These are phyloP conservation scores for Ormyrus labotus DNA, from an alignment of 2,888 invertebrate species.

Conservation along the genomic window DNA sequence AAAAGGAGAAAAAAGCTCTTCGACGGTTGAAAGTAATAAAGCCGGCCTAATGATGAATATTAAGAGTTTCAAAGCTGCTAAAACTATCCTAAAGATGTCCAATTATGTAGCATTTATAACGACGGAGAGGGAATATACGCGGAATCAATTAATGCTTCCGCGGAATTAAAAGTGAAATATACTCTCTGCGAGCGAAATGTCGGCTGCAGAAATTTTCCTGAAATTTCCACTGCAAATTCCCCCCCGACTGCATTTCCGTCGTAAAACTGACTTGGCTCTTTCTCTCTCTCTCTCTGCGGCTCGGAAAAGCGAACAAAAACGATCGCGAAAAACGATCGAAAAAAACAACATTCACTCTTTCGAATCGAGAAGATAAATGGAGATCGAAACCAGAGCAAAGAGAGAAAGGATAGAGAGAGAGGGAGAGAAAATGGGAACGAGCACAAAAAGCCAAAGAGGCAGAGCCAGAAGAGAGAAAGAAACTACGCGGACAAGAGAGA, in stretches of 20 bases:
- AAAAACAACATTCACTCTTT: slow-evolving; percentile 35
- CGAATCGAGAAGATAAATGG: slow-evolving; percentile 45
- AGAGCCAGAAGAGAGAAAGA: slow-evolving; percentile 20
- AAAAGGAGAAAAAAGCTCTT: not conserved
- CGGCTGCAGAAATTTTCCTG: not conserved
- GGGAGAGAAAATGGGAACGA: slow-evolving; percentile 50
- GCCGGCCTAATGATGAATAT: slow-evolving; percentile 26
- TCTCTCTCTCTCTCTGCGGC: too few relatives aligned
- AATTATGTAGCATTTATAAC: not conserved
- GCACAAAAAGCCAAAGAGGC: slow-evolving; percentile 51
- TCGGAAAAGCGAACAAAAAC: not conserved
- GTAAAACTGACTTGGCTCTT: slow-evolving; percentile 12
- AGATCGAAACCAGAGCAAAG: slow-evolving; percentile 45
- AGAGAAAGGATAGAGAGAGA: slow-evolving; percentile 31
- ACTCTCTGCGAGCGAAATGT: not conserved
- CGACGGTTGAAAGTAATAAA: not conserved
- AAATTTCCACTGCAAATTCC: slow-evolving; percentile 18
- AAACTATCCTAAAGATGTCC: slow-evolving; percentile 9
- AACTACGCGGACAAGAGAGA: not conserved
- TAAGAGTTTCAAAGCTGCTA: slow-evolving; percentile 31
- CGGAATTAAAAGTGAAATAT: not conserved
- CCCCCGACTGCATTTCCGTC: slow-evolving; percentile 2
- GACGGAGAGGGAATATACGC: not conserved
- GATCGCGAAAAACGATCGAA: not conserved
- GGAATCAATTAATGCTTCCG: not conserved